phyloP scores from a whole-genome alignment of 2,888 invertebrate genomes.

The Ormyrus pomaceus region DNA sequence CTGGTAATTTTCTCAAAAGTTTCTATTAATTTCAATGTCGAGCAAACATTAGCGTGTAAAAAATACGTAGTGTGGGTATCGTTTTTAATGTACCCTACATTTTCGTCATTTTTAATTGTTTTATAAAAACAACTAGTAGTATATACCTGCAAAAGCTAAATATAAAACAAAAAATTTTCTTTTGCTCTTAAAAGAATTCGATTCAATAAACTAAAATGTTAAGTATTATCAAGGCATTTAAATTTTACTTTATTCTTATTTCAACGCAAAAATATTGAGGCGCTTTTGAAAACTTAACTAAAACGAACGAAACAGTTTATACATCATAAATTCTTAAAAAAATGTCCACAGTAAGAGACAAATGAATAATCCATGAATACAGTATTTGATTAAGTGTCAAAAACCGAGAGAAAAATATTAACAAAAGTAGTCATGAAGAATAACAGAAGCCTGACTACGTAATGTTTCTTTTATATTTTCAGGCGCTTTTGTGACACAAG shows the following conservation, averaged over 20 bases:
- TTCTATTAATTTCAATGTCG: conserved; percentile 22
- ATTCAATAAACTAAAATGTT: too few relatives aligned
- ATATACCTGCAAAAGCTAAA: too few relatives aligned
- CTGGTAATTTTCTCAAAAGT: conserved; percentile 11
- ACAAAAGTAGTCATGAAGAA: conserved; percentile 8
- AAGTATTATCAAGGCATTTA: too few relatives aligned
- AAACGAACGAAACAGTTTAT: conserved; percentile 19
- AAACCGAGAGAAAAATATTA: conserved; percentile 1
- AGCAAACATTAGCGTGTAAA: neutral
- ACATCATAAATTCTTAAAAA: neutral
- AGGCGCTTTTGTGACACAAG: conserved; percentile 64
- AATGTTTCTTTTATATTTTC: conserved; percentile 35
- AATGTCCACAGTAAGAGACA: neutral
- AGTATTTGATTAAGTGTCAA: too few relatives aligned
- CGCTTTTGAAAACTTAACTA: conserved; percentile 31
- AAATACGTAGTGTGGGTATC: conserved; percentile 5
- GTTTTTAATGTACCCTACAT: conserved; percentile 4
- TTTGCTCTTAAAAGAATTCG: too few relatives aligned
- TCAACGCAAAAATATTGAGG: conserved; percentile 36
- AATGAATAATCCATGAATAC: conserved; percentile 3
- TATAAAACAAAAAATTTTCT: too few relatives aligned
- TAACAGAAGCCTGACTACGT: conserved; percentile 12
- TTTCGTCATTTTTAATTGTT: conserved; percentile 29
- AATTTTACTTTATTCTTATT: neutral
- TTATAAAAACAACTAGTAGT: conserved; percentile 26